A percentile compares a stretch with the other conserved stretches of the same genome.
Conservation (phyloP, 2,888 invertebrate species). For the Spilosoma lubricipeda region DNA sequence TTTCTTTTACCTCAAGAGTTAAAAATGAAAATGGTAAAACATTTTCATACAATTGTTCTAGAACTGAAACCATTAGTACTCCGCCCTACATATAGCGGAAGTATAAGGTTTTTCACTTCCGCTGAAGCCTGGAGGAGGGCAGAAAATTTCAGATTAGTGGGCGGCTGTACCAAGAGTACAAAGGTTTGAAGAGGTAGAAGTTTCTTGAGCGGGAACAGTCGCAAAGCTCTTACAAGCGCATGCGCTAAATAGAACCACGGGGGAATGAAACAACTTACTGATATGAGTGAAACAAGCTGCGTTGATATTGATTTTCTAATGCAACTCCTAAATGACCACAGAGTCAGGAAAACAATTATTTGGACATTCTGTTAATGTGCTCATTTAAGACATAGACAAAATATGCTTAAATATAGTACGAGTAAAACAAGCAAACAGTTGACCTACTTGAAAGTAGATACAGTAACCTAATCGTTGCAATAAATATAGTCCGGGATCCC, state of each 20-base stretch:
- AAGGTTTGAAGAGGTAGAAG: slow-evolving; percentile 46
- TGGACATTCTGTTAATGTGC: neutral
- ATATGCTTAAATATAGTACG: too few relatives aligned
- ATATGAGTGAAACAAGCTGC: neutral
- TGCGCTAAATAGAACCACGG: slow-evolving; percentile 1
- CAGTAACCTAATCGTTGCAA: neutral
- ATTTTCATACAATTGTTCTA: slow-evolving; percentile 26
- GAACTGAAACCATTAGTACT: slow-evolving; percentile 26
- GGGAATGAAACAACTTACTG: neutral
- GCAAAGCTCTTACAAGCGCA: slow-evolving; percentile 6
- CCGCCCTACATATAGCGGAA: slow-evolving; percentile 59
- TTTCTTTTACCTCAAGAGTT: neutral
- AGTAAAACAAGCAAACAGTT: neutral
- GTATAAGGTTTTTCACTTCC: slow-evolving; percentile 68
- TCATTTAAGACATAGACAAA: too few relatives aligned
- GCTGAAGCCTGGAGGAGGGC: slow-evolving; percentile 78
- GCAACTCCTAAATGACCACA: slow-evolving; percentile 1
- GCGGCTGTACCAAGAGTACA: slow-evolving; percentile 78
- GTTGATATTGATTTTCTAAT: slow-evolving; percentile 13
- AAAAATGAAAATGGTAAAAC: neutral
- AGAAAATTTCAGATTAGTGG: slow-evolving; percentile 84
- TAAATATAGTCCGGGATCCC: too few relatives aligned
- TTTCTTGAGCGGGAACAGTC: neutral
- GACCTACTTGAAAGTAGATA: neutral
- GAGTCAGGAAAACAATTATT: slow-evolving; percentile 3